These are phyloP conservation scores for Pelecanoides urinatrix DNA, from an alignment of 2,113 vertebrate species.

Conservation along the genomic window DNA sequence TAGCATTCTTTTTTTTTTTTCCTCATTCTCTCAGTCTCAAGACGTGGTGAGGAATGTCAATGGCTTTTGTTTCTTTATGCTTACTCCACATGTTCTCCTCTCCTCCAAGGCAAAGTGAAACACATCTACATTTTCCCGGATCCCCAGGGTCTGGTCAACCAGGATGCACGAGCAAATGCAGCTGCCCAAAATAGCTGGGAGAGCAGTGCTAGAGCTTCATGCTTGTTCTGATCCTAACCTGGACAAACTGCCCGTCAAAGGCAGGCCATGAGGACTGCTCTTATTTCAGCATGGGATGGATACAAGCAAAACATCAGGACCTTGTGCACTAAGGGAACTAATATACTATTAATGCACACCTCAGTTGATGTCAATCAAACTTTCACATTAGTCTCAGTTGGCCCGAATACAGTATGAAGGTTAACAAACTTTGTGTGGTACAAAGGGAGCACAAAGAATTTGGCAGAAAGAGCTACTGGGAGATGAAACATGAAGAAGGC, in stretches of 20 bases:
- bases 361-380: not conserved
- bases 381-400: not conserved
- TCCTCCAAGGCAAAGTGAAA: not conserved
- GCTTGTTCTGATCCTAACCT: not conserved
- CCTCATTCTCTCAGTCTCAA: not conserved
- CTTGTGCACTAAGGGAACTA: not conserved
- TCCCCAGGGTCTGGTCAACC: not conserved
- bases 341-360: not conserved
- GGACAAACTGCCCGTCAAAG: not conserved
- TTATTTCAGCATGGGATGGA: not conserved
- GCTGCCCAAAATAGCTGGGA: not conserved
- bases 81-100: conserved; percentile 11
- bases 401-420: fast-evolving
- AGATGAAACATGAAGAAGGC: not conserved
- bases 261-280: not conserved
- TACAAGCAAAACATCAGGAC: not conserved
- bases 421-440: not conserved
- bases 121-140: not conserved
- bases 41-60: not conserved
- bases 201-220: not conserved
- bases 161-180: not conserved
- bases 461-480: not conserved
- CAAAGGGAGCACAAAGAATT: not conserved
- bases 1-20: not conserved
- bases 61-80: conserved; percentile 35